Conservation (phyloP, 2,113 vertebrate species). For the Chaenogobius annularis region DNA sequence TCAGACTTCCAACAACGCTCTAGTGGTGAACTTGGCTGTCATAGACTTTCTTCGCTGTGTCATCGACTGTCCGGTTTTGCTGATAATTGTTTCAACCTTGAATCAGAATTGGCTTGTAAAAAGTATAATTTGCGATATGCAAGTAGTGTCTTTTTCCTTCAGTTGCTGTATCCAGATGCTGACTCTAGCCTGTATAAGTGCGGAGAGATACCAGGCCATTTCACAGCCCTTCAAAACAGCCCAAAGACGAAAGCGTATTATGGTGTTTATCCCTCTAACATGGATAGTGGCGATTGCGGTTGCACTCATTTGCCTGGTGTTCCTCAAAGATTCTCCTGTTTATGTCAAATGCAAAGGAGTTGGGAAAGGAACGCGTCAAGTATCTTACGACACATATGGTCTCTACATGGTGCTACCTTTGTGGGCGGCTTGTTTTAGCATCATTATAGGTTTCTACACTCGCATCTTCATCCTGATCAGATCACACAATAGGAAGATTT, state of each 20-base stretch:
- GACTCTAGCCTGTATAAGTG: conserved; percentile 77
- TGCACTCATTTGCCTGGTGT: conserved; percentile 54
- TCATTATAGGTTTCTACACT: conserved; percentile 73
- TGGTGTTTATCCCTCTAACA: conserved; percentile 59
- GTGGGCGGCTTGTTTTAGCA: conserved; percentile 69
- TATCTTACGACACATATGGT: conserved; percentile 71
- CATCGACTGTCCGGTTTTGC: conserved; percentile 73
- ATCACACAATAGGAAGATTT: conserved; percentile 75
- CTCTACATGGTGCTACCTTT: conserved; percentile 74
- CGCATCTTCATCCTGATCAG: conserved; percentile 71
- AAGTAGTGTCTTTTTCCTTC: conserved; percentile 72
- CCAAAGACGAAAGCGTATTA: conserved; percentile 55
- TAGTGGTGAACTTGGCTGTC: conserved; percentile 75
- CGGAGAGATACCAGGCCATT: conserved; percentile 75
- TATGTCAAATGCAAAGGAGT: conserved; percentile 62
- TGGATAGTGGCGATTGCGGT: conserved; percentile 67
- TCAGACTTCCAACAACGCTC: conserved; percentile 73
- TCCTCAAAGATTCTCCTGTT: conserved; percentile 65
- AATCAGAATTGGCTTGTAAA: conserved; percentile 32
- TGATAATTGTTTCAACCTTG: conserved; percentile 47
- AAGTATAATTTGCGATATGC: conserved; percentile 59
- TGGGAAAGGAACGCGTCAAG: neutral
- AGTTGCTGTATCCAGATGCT: conserved; percentile 76
- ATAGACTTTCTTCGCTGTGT: conserved; percentile 69
- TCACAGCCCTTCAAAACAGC: conserved; percentile 68